Evolutionary conservation across 2,113 vertebrate species (phyloP), one percentile per base, ranked within the genome.

Genomic region (Asarcornis scutulata): DNA sequence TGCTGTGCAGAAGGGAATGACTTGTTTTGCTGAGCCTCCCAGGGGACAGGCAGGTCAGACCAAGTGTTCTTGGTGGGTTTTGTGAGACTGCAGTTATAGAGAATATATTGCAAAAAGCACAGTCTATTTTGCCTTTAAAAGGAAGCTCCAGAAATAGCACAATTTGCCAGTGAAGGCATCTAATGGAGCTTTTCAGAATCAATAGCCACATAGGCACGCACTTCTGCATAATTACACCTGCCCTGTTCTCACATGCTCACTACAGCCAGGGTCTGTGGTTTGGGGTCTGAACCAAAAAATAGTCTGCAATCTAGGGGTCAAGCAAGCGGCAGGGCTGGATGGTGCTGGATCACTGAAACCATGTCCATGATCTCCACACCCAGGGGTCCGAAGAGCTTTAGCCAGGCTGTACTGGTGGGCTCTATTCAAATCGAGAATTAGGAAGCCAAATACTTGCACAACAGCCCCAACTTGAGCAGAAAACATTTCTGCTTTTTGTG

Each of bases 1-100:
- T 34, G 5, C 3, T 1, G 1, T 13, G 29, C 40, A 34, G 38
- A 48, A 85, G 77, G 72, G 55, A 69, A 16, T 0, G 0, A 27
- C 62, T 46, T 15, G 21, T 44, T 31, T 69, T 76, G 46, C 72
- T 52, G 2, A 32, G 56, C 10, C 21, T 86, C 38, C 20, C 34
- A 20, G 52, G 40, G 2, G 40, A 1, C 16, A 31, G 44, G 36
- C 17, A 44, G 52, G 16, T 66, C 36, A 15, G 52, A n/a, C 59
- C 23, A 31, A 26, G 7, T 10, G 25, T 0, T 60, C 56, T 60
- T 15, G 42, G 3, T 17, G 34, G 60, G 73, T 13, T 46, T 56
- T 13, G 1, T 26, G 38, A 13, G 48, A 21, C 64, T 42, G 6
- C 20, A 11, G 50, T 13, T 29, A 5, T 8, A 34, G 46, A 52